These are phyloP conservation scores for Apostichopus leukothele DNA, from an alignment of 53 echinoderm and acorn worm species.

Conservation along the genomic window DNA sequence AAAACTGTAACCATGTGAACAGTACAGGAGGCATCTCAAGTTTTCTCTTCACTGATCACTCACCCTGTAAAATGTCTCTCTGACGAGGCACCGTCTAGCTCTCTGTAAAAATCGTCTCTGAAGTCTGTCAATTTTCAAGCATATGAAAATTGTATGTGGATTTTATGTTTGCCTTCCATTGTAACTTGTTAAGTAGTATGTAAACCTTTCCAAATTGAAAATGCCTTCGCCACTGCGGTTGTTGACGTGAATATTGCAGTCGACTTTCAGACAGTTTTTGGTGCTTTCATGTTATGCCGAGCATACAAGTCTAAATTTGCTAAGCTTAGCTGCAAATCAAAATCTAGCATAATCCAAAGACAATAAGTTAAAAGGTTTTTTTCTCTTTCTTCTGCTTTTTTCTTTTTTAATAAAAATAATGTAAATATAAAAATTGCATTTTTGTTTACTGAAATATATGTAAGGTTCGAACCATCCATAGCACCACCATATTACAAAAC, in stretches of 20 bases:
- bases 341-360: constrained; percentile 31
- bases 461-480: no score
- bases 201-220: background rate
- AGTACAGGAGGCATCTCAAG: no score
- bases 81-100: no score
- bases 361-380: background rate
- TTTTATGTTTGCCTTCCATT: background rate
- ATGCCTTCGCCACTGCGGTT: background rate
- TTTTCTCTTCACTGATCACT: no score
- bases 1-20: no score
- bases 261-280: constrained; percentile 13
- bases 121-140: no score
- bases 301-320: constrained; percentile 9
- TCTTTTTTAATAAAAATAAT: background rate
- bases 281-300: constrained; percentile 22
- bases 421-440: constrained; percentile 21
- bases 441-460: constrained; percentile 24
- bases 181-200: background rate
- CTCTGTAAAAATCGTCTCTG: no score
- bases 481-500: no score
- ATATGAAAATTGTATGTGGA: no score
- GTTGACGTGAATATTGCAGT: background rate
- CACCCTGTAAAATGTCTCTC: no score
- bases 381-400: background rate
- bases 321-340: background rate